These are phyloP conservation scores for Opisthocomus hoazin DNA, from an alignment of 2,113 vertebrate species.

Conservation along the genomic window DNA sequence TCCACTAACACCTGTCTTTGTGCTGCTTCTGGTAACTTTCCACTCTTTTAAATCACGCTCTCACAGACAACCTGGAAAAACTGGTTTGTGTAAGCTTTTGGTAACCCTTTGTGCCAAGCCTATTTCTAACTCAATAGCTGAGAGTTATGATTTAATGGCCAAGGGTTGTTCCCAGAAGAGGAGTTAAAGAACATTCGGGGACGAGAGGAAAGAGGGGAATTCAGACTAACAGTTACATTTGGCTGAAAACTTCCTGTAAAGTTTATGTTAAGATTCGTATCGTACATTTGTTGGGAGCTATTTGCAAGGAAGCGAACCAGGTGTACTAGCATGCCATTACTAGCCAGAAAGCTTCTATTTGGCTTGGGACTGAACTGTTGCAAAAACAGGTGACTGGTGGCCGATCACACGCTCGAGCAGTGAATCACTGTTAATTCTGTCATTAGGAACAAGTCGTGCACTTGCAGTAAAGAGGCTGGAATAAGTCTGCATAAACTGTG, in stretches of 20 bases:
- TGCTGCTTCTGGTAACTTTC: conserved; percentile 49
- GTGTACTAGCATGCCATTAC: not conserved
- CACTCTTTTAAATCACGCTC: not conserved
- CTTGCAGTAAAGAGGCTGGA: not conserved
- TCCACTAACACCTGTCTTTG: not conserved
- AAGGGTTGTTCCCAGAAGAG: not conserved
- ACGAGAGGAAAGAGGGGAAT: not conserved
- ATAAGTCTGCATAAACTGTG: not conserved
- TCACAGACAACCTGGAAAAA: conserved; percentile 37
- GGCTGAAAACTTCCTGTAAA: conserved; percentile 1
- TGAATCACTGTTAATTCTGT: not conserved
- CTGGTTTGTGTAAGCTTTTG: conserved; percentile 35
- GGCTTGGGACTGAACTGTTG: not conserved
- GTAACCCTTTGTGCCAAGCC: conserved; percentile 10
- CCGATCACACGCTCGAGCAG: not conserved
- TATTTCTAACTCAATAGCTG: not conserved
- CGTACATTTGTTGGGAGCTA: not conserved
- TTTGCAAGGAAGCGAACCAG: not conserved
- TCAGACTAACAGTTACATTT: not conserved
- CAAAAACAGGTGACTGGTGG: not conserved
- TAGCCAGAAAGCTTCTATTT: not conserved
- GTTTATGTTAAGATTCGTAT: not conserved
- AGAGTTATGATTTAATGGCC: not conserved
- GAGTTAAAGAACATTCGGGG: not conserved
- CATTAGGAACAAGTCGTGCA: not conserved